Percentiles rank a stretch among this genome's conserved stretches.
Evolutionary conservation across 1,140 invertebrate genomes (phyloP).

Genomic region (Elymnias hypermnestra): DNA sequence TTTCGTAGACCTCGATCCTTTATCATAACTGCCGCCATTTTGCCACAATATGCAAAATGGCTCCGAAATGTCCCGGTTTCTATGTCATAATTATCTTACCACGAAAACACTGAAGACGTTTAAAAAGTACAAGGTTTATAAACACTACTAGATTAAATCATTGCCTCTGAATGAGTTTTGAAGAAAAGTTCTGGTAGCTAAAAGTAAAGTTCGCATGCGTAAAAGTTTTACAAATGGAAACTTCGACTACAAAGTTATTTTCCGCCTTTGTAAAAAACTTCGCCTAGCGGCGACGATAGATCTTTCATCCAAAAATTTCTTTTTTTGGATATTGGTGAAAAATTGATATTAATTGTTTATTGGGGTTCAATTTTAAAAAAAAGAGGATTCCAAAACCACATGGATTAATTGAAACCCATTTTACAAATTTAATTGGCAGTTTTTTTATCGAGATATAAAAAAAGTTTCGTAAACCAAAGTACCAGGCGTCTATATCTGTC

Average conservation of each 20-base stretch:
- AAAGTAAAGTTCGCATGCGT: slow-evolving; percentile 57
- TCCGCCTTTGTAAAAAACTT: slow-evolving; percentile 63
- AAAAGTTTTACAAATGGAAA: slow-evolving; percentile 46
- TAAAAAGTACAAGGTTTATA: background rate
- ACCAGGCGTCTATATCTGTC: slow-evolving; percentile 13
- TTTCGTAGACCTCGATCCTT: slow-evolving; percentile 73
- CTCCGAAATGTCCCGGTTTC: too few relatives aligned
- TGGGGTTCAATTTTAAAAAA: too few relatives aligned
- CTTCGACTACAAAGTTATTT: slow-evolving; percentile 57
- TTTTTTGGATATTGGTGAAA: too few relatives aligned
- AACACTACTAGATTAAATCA: slow-evolving; percentile 14
- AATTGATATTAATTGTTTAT: too few relatives aligned
- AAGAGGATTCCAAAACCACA: too few relatives aligned
- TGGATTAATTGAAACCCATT: too few relatives aligned
- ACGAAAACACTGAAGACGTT: background rate
- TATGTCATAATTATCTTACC: background rate
- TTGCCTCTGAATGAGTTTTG: slow-evolving; percentile 45
- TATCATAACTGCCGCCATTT: slow-evolving; percentile 74
- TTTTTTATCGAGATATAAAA: too few relatives aligned
- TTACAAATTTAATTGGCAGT: too few relatives aligned
- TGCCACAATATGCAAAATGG: slow-evolving; percentile 30
- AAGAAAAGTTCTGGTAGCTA: slow-evolving; percentile 40
- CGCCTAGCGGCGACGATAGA: slow-evolving; percentile 30
- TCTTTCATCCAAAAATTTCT: background rate
- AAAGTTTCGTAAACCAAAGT: slow-evolving; percentile 15